Conservation (phyloP, 2,797 vertebrate genomes). For the Mycteria americana region DNA sequence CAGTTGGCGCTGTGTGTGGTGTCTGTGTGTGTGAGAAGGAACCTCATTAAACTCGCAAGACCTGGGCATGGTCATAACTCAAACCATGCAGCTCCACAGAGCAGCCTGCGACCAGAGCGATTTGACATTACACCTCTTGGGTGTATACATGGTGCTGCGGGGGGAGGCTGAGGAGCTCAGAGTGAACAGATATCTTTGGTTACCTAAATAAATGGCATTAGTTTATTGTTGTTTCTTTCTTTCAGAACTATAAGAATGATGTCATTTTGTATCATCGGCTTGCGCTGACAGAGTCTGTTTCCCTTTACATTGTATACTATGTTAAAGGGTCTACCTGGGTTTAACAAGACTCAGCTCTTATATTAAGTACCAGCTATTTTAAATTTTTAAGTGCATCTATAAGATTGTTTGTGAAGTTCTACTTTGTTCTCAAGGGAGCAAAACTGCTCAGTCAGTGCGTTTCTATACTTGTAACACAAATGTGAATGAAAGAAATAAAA, state of each 20-base stretch:
- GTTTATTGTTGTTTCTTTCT: neutral
- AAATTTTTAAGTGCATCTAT: neutral
- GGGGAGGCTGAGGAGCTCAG: neutral
- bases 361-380: neutral
- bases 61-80: neutral
- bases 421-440: slow-evolving; percentile 1
- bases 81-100: neutral
- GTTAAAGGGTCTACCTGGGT: neutral
- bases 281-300: neutral
- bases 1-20: neutral
- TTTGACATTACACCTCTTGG: neutral
- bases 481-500: slow-evolving; percentile 24
- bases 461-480: neutral
- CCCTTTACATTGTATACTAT: neutral
- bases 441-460: neutral
- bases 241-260: neutral
- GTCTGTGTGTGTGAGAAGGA: neutral
- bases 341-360: neutral
- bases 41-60: neutral
- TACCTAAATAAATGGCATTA: neutral
- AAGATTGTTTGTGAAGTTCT: neutral
- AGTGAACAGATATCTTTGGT: neutral
- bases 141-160: accelerated
- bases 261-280: neutral
- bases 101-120: neutral